These are phyloP conservation scores for Xenopus laevis DNA, from an alignment of 2,113 vertebrate genomes.

Conservation along the genomic window DNA sequence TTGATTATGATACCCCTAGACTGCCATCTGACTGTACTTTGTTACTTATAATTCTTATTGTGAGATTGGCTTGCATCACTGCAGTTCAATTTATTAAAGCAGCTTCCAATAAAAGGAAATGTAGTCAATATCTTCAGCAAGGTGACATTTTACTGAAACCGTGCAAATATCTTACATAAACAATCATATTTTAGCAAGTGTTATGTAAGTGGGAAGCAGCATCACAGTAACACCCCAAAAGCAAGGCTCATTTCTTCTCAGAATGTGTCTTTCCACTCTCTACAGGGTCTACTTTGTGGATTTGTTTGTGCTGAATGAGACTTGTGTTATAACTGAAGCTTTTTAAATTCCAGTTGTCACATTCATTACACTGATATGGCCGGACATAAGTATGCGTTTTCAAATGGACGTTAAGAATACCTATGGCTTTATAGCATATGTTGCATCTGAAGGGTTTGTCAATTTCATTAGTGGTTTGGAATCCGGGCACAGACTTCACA, in stretches of 20 bases:
- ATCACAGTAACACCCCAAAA: neutral
- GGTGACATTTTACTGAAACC: no score
- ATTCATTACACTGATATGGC: constrained; percentile 26
- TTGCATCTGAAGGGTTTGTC: constrained; percentile 13
- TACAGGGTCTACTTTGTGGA: constrained; percentile 56
- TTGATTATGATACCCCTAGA: no score
- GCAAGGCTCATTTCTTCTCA: neutral
- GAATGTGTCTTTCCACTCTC: constrained; percentile 52
- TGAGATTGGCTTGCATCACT: no score
- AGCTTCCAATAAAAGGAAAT: no score
- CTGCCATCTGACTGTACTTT: no score
- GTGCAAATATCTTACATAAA: neutral
- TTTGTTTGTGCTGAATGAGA: constrained; percentile 59
- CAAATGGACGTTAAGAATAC: constrained; percentile 26
- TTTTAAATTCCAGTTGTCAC: constrained; percentile 38
- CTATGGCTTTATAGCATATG: constrained; percentile 14
- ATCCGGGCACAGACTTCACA: neutral
- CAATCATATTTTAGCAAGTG: neutral
- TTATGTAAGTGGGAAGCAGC: neutral
- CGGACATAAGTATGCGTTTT: constrained; percentile 12
- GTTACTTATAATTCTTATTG: no score
- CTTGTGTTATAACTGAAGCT: constrained; percentile 60
- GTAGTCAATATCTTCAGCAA: no score
- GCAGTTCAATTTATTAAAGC: no score
- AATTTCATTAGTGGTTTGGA: neutral